Conservation (phyloP, 2,888 invertebrate species). For the Epistrophe eligans region DNA sequence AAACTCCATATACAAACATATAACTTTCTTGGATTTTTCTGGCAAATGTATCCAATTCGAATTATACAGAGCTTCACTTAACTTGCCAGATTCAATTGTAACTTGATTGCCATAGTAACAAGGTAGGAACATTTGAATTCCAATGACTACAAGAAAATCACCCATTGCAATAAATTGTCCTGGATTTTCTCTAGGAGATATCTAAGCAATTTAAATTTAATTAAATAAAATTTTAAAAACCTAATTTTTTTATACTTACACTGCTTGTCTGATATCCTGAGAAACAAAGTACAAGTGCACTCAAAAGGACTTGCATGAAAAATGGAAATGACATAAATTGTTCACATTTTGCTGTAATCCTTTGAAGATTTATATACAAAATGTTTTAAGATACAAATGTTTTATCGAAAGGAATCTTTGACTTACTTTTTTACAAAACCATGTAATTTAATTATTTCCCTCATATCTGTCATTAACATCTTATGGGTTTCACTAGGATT, state of each 20-base stretch:
- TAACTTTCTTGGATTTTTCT: conserved; percentile 77
- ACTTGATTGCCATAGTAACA: conserved; percentile 81
- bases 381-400: neutral
- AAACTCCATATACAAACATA: conserved; percentile 79
- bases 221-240: neutral
- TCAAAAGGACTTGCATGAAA: conserved; percentile 79
- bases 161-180: conserved; percentile 64
- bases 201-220: neutral
- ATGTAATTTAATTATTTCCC: conserved; percentile 21
- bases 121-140: conserved; percentile 80
- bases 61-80: conserved; percentile 78
- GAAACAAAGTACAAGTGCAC: conserved; percentile 79
- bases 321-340: conserved; percentile 77
- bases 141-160: conserved; percentile 78
- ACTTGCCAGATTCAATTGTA: conserved; percentile 77
- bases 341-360: conserved; percentile 34
- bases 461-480: neutral
- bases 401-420: neutral
- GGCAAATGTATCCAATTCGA: conserved; percentile 80
- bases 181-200: conserved; percentile 19
- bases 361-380: neutral
- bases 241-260: conserved; percentile 40
- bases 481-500: neutral
- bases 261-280: conserved; percentile 78
- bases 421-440: conserved; percentile 23